Conservation (phyloP, 2,888 invertebrate species). For the Agonopterix subpropinquella region DNA sequence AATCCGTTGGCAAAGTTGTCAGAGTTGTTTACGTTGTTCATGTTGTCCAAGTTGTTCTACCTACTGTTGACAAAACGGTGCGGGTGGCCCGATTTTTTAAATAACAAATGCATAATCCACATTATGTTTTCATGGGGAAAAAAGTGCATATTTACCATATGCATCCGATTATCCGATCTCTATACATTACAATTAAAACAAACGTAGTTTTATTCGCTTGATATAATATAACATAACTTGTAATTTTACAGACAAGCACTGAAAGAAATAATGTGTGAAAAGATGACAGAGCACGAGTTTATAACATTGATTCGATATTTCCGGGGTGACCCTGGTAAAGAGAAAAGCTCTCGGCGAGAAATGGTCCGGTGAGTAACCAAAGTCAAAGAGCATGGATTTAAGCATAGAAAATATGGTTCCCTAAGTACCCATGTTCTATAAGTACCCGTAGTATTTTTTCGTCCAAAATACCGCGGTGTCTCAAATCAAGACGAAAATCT, state of each 20-base stretch:
- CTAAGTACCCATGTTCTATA: background rate
- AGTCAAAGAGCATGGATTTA: background rate
- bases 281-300: slow-evolving; percentile 88
- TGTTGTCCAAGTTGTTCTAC: too few species aligned
- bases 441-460: background rate
- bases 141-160: too few species aligned
- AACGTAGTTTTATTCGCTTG: background rate
- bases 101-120: too few species aligned
- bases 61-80: too few species aligned
- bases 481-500: too few species aligned
- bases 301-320: slow-evolving; percentile 84
- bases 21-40: too few species aligned
- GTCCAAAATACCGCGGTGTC: slow-evolving; percentile 23
- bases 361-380: slow-evolving; percentile 47
- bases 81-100: too few species aligned
- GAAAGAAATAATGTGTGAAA: slow-evolving; percentile 78
- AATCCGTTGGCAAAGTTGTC: too few species aligned
- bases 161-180: too few species aligned
- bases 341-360: slow-evolving; percentile 54
- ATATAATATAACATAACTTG: background rate
- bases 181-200: too few species aligned
- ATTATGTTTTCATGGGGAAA: too few species aligned
- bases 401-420: background rate
- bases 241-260: slow-evolving; percentile 75
- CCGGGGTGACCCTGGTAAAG: slow-evolving; percentile 75